Percentiles rank a stretch among this genome's conserved stretches.
phyloP scores from a whole-genome alignment of 2,113 vertebrate species.

The Potamarius usumacintae region DNA sequence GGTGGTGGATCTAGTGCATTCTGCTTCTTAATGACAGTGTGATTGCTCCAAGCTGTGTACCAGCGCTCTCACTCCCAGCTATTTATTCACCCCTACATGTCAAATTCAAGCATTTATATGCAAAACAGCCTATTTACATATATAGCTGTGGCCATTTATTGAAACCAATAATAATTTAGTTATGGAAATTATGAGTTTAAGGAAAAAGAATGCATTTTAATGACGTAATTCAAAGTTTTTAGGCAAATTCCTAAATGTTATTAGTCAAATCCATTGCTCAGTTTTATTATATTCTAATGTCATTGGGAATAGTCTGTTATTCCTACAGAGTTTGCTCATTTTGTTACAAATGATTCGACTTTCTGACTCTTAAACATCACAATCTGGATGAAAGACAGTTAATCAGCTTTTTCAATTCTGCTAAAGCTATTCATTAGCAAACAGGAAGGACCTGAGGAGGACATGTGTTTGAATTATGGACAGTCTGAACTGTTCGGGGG shows the following conservation, averaged over 20 bases:
- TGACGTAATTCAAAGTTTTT: constrained; percentile 59
- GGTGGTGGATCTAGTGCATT: constrained; percentile 66
- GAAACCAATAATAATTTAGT: constrained; percentile 65
- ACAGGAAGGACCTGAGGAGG: constrained; percentile 47
- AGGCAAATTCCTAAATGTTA: constrained; percentile 53
- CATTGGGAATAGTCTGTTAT: background rate
- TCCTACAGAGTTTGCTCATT: background rate
- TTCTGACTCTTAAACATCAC: constrained; percentile 33
- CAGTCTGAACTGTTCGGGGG: constrained; percentile 47
- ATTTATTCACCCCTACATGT: constrained; percentile 71
- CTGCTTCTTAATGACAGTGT: constrained; percentile 68
- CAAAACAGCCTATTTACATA: constrained; percentile 76
- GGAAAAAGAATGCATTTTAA: constrained; percentile 55
- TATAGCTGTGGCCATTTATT: constrained; percentile 63
- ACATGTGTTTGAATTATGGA: constrained; percentile 57
- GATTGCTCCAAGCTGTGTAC: constrained; percentile 61
- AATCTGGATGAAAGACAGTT: constrained; percentile 32
- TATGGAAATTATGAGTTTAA: constrained; percentile 50
- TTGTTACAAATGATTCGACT: background rate
- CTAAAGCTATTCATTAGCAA: constrained; percentile 26
- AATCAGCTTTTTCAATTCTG: constrained; percentile 27
- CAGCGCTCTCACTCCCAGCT: constrained; percentile 67
- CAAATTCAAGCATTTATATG: constrained; percentile 77
- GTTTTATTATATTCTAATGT: constrained; percentile 15
- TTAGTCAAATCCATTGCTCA: background rate